phyloP scores from a whole-genome alignment of 1,140 invertebrate species.

The Thaumatotibia leucotreta region DNA sequence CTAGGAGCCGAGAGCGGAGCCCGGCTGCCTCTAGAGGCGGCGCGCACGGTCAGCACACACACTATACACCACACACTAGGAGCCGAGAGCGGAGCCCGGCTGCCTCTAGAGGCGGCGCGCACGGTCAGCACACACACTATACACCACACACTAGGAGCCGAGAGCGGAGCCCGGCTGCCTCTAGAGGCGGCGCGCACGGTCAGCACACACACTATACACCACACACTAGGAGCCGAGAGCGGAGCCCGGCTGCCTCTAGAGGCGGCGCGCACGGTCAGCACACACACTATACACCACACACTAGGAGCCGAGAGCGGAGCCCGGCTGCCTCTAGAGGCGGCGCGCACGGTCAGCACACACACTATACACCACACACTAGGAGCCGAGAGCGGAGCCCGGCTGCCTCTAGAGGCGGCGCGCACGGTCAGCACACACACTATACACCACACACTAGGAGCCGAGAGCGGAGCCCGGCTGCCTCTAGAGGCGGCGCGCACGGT shows the following conservation, averaged over 20 bases:
- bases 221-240: constrained; percentile 25
- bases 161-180: constrained; percentile 49
- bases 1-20: constrained; percentile 37
- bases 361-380: neutral
- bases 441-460: constrained; percentile 16
- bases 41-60: neutral
- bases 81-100: constrained; percentile 48
- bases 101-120: too few species aligned
- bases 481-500: neutral
- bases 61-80: neutral
- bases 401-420: too few species aligned
- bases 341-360: neutral
- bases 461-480: constrained; percentile 49
- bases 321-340: too few species aligned
- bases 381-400: constrained; percentile 48
- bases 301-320: constrained; percentile 37
- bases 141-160: constrained; percentile 16
- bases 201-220: neutral
- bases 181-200: neutral
- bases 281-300: neutral
- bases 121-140: neutral
- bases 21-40: too few species aligned
- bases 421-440: neutral
- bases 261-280: neutral
- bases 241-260: constrained; percentile 54